Base-by-base conservation (phyloP, 1,140 invertebrate genomes). In the Theocolax elegans region DNA sequence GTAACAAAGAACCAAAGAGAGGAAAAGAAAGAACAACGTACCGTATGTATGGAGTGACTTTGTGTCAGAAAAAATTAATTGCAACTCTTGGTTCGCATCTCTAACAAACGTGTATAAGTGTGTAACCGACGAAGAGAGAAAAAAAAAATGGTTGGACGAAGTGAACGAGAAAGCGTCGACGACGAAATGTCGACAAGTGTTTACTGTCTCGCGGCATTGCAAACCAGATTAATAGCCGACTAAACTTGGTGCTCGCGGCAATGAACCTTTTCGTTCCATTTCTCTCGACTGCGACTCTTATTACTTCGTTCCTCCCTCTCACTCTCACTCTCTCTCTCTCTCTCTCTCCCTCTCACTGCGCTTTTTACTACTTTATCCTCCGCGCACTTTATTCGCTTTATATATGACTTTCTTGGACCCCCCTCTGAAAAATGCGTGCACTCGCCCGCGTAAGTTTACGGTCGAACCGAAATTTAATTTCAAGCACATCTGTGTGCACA, bases 161-260 rank as follows among this genome's bases (percentile, higher is more conserved):
- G 56, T 25, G 38, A 49, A 71, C 31, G 42, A 40, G 51, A 59
- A 60, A 71, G 23, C 2, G 17, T 40, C 53, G 40, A 48, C 54
- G 71, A 73, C 72, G 65, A 71, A 76, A 77, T 53, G 66, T 59
- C 56, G 46, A 65, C 75, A 73, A 78, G 71, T 81, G 74, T 75
- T 79, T 77, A 77, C 70, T 74, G 72, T 75, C 74, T 67, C 64
- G 62, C 70, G 70, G 66, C 72, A 58, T 76, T 74, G 67, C 72
- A 71, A 76, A 76, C 54, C 71, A 77, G 75, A 81, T 81, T 80
- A 80, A 79, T 81, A 77, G 71, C 71, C 70, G 74, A 59, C 67
- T 68, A 71, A 80, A 77, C 68, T 77, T 76, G 21, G 56, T 76
- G 71, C 65, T 56, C 31, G 38, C 8, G 56, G 67, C 67, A 75